These are phyloP conservation scores for Atrichornis clamosus DNA, from an alignment of 2,113 vertebrate species.

Conservation along the genomic window DNA sequence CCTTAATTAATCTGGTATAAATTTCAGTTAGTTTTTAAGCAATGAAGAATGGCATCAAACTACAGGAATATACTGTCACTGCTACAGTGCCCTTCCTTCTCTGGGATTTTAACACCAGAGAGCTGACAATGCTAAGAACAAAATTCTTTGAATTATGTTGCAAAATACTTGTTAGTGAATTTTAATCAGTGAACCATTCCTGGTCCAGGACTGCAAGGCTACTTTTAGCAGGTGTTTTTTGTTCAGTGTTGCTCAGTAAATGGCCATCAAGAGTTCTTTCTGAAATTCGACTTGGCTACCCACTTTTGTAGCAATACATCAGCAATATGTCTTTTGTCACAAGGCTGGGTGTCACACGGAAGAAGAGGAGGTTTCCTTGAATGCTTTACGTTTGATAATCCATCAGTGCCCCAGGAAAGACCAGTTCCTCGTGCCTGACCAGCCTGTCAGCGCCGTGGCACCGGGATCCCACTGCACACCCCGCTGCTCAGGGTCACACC, in stretches of 20 bases:
- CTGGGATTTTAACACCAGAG: background rate
- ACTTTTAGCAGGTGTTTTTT: background rate
- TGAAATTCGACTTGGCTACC: background rate
- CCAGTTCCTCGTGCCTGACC: background rate
- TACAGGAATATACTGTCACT: accelerated
- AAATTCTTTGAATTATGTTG: background rate
- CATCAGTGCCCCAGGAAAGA: background rate
- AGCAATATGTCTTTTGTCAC: background rate
- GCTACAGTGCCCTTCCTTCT: background rate
- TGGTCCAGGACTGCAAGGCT: background rate
- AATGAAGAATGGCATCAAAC: background rate
- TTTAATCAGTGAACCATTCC: background rate
- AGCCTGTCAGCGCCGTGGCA: background rate
- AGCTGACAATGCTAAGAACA: background rate
- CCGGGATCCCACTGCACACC: background rate
- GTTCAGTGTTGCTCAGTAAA: background rate
- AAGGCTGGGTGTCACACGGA: background rate
- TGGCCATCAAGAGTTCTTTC: background rate
- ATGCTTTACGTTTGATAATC: background rate
- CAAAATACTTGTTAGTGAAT: background rate
- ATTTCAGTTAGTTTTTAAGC: background rate
- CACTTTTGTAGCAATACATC: background rate
- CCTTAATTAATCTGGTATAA: background rate
- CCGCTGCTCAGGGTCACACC: background rate
- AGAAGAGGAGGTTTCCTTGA: background rate